Percentiles rank a stretch among this genome's conserved stretches.
Evolutionary conservation across 2,113 vertebrate species (phyloP).

Genomic region (Albula goreensis): DNA sequence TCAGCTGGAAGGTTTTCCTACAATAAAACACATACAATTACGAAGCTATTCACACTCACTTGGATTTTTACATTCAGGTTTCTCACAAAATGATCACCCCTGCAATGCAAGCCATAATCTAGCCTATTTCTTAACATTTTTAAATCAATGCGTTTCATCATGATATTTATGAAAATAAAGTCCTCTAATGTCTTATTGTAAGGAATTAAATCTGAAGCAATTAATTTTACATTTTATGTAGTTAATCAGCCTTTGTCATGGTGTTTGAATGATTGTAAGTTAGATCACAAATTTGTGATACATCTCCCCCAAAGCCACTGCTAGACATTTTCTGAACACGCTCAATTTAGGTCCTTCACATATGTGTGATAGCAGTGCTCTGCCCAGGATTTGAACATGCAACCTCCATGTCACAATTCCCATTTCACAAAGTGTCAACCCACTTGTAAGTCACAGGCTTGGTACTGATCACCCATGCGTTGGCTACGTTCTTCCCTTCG

Average conservation of each 20-base stretch:
- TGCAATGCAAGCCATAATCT: background rate
- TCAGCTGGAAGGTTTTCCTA: constrained; percentile 3
- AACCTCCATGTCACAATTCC: background rate
- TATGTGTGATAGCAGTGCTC: background rate
- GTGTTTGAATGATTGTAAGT: background rate
- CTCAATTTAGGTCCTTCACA: background rate
- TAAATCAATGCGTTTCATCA: background rate
- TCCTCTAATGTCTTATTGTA: background rate
- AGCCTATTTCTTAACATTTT: no score
- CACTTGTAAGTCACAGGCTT: background rate
- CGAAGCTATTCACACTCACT: no score
- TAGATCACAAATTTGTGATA: background rate
- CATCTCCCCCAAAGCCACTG: background rate
- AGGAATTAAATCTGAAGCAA: background rate
- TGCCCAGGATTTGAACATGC: background rate
- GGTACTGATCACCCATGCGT: background rate
- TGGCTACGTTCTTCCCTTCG: background rate
- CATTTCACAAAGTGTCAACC: background rate
- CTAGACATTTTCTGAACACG: background rate
- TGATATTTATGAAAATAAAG: background rate
- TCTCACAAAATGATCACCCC: background rate
- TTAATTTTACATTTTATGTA: no score
- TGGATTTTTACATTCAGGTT: background rate
- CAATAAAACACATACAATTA: constrained; percentile 12
- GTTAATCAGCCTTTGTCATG: no score